Percentiles rank a stretch among this genome's conserved stretches.
Evolutionary conservation across 2,888 invertebrate genomes (phyloP).

Genomic region (Masnerella sp.): DNA sequence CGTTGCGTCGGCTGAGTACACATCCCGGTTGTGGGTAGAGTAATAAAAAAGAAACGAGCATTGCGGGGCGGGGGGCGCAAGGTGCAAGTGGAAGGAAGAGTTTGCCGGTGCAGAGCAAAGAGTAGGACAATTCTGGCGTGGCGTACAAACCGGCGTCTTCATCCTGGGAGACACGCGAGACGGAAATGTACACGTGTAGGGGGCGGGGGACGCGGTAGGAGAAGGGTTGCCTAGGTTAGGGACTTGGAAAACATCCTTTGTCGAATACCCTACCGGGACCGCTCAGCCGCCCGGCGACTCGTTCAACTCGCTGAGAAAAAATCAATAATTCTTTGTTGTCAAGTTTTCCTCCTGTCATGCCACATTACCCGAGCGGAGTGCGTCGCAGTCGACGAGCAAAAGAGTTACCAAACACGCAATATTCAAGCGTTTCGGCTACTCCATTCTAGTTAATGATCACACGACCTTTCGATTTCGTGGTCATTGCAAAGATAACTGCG

Average conservation of each 20-base stretch:
- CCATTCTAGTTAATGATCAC: constrained; percentile 45
- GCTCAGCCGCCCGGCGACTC: constrained; percentile 75
- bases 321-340: constrained; percentile 77
- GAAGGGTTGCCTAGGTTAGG: constrained; percentile 77
- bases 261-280: constrained; percentile 76
- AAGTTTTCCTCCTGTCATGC: constrained; percentile 75
- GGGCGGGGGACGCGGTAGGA: constrained; percentile 63
- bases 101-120: constrained; percentile 31
- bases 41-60: constrained; percentile 59
- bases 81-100: constrained; percentile 54
- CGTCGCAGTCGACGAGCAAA: constrained; percentile 61
- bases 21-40: constrained; percentile 66
- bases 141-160: constrained; percentile 44
- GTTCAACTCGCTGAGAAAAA: constrained; percentile 75
- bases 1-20: constrained; percentile 74
- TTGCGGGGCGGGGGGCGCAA: constrained; percentile 30
- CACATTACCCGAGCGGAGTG: constrained; percentile 67
- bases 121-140: constrained; percentile 61
- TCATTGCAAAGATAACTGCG: constrained; percentile 34
- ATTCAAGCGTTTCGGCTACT: constrained; percentile 52
- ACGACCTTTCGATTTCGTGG: constrained; percentile 44
- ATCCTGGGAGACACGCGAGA: constrained; percentile 64
- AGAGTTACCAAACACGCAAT: constrained; percentile 57
- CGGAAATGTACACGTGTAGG: constrained; percentile 63
- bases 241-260: constrained; percentile 77